Percentiles rank a stretch among this genome's conserved stretches.
Evolutionary conservation across 2,113 vertebrate genomes (phyloP).

Genomic region (Proterorhinus semilunaris): DNA sequence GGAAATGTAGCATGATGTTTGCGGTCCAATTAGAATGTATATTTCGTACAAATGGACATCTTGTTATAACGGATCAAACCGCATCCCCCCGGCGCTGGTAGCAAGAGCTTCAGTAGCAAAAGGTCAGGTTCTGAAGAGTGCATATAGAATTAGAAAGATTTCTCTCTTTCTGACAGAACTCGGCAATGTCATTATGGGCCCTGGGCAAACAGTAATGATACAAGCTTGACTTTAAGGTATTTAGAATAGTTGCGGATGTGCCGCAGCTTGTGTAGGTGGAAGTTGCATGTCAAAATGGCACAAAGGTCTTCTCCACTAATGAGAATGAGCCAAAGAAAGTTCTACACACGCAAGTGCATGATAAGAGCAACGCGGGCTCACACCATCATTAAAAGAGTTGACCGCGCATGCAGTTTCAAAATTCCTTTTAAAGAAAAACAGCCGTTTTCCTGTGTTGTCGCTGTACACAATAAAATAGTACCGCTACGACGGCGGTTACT

Average conservation of each 20-base stretch:
- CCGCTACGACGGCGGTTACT: no score
- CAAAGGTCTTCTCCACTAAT: conserved; percentile 4
- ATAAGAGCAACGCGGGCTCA: not conserved
- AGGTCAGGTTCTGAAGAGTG: conserved; percentile 53
- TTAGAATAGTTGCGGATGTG: not conserved
- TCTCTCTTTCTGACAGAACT: conserved; percentile 20
- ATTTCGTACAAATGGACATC: conserved; percentile 22
- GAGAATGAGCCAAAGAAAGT: conserved; percentile 4
- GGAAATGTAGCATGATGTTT: conserved; percentile 14
- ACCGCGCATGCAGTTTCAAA: not conserved
- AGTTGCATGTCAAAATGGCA: conserved; percentile 6
- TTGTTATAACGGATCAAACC: conserved; percentile 32
- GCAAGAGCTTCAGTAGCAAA: conserved; percentile 33
- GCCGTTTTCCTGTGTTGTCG: no score
- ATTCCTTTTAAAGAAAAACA: no score
- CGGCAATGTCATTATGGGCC: conserved; percentile 10
- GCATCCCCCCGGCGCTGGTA: conserved; percentile 19
- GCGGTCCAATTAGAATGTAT: conserved; percentile 25
- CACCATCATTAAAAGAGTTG: not conserved
- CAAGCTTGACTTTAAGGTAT: not conserved
- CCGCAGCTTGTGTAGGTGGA: not conserved
- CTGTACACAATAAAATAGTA: no score
- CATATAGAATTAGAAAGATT: conserved; percentile 39
- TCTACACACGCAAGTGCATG: not conserved
- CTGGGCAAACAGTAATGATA: not conserved